These are phyloP conservation scores for Suillia variegata DNA, from an alignment of 2,888 invertebrate genomes.

Conservation along the genomic window DNA sequence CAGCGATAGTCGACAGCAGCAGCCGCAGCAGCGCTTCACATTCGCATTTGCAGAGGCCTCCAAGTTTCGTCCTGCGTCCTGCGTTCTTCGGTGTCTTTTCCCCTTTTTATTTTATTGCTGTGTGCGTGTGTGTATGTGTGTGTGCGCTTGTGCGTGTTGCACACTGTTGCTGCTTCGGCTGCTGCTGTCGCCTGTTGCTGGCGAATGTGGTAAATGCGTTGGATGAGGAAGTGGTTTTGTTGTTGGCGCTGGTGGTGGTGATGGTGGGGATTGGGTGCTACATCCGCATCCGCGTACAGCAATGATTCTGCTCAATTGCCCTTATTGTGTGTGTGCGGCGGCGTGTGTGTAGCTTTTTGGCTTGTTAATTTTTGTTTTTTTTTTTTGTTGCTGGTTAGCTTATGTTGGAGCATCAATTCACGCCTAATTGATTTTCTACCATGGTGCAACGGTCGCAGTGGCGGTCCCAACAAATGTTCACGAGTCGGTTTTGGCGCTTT, in stretches of 20 bases:
- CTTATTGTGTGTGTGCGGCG: slow-evolving; percentile 44
- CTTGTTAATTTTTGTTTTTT: slow-evolving; percentile 13
- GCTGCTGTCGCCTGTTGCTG: slow-evolving; percentile 12
- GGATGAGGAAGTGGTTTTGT: no score
- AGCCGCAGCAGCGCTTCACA: slow-evolving; percentile 22
- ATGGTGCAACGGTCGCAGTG: slow-evolving; percentile 15
- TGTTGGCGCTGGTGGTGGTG: no score
- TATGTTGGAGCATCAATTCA: slow-evolving; percentile 27
- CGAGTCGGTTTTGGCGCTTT: no score
- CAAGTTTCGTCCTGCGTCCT: no score
- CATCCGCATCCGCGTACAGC: slow-evolving; percentile 29
- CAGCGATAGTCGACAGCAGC: slow-evolving; percentile 10
- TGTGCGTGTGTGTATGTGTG: neutral
- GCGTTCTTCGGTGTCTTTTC: no score
- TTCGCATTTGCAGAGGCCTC: slow-evolving; percentile 38
- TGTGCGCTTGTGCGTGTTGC: neutral
- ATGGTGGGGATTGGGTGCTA: neutral
- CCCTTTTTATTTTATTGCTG: neutral
- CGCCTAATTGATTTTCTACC: slow-evolving; percentile 39
- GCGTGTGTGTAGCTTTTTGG: slow-evolving; percentile 9
- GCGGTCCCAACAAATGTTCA: neutral
- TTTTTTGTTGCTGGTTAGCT: slow-evolving; percentile 10
- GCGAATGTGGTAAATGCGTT: no score
- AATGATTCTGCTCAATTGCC: slow-evolving; percentile 51
- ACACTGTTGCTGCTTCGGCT: slow-evolving; percentile 19